Base-by-base conservation (phyloP, 2,888 invertebrate species). In the Melinaea menophilus region DNA sequence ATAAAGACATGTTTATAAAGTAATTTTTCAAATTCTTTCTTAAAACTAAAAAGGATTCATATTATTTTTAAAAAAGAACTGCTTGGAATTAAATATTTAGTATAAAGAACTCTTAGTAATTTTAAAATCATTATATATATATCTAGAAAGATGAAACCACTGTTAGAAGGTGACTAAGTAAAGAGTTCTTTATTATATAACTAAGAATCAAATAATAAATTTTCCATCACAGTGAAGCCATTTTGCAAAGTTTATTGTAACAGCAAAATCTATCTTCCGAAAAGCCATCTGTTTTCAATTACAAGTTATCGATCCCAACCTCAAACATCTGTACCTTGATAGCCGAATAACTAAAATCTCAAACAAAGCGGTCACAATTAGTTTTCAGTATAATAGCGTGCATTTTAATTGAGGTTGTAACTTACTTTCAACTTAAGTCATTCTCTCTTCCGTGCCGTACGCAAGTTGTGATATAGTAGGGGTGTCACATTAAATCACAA, bases 361-460 rank as follows among this genome's bases (percentile, higher is more conserved):
- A 59, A 59, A 59, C 59, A 59, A 59, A 59, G 51, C 51, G 59
- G 31, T 59, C 13, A 46, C 58, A 57, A 65, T 64, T 68, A 62
- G 65, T 66, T 65, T 59, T 61, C 41, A 62, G 37, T 61, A 67
- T 66, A 69, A 69, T 66, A 66, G 65, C 69, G 62, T 72, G 74
- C 73, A 72, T 74, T 73, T 73, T 74, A 74, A 74, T 74, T 75
- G 70, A 62, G 64, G 68, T 71, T 56, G 72, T 71, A 72, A 74
- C 68, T 72, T 68, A 71, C 69, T 48, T 65, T 68, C 69, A 67
- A 72, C 68, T 71, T 61, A 67, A 68, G 67, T 66, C 66, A 65
- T 64, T 70, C 63, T 55, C 67, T 58, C 48, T 58, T 64, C 48
- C 55, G 60, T 63, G 61, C 47, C 63, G 58, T 64, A 69, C 71